Base-by-base conservation (phyloP, 2,113 vertebrate species). In the Myanophis thanlyinensis region DNA sequence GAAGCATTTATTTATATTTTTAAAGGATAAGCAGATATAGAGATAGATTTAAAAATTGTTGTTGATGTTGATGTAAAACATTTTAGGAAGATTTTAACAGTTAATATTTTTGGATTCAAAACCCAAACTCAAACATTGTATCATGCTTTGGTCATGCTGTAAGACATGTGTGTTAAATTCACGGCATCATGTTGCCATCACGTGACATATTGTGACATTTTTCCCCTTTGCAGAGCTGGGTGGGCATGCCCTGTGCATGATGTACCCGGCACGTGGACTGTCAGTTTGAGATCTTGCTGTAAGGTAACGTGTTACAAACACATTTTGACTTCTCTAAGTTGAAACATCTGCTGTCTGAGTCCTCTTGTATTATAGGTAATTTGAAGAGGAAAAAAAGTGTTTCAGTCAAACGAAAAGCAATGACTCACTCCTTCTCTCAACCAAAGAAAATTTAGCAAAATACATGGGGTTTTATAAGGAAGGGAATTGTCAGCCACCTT, bases 171-270 rank as follows among this genome's bases (percentile, higher is more conserved):
- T 59, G 25, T 59, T 1, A 59, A 56, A 59, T 0, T 56, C 1
- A 0, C 2, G 7, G 23, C 0, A 8, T 59, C 23, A 59, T 1
- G 2, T 59, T 59, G 54, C 25, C 1, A 1, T 59, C 20, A 23
- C 13, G 5, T 54, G 23, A 59, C 22, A 0, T 59, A 59, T 27
- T 25, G 1, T 7, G 6, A 23, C 23, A 9, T 59, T 59, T 59
- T 59, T 27, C 8, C 5, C 54, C 54, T 59, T 59, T 0, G 1
- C 1, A 9, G 25, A 59, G 25, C 54, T 59, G 8, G 54, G 8
- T 59, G 9, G 25, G 54, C 1, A 8, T 59, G 8, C 8, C 8
- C 54, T 59, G 54, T 1, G 0, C 25, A 10, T 59, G 23, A 59
- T 0, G 3, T 25, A 59, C 27, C 8, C 3, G 9, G 54, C 9